phyloP scores from a whole-genome alignment of 2,113 vertebrate species.

The Typhlomys cinereus region DNA sequence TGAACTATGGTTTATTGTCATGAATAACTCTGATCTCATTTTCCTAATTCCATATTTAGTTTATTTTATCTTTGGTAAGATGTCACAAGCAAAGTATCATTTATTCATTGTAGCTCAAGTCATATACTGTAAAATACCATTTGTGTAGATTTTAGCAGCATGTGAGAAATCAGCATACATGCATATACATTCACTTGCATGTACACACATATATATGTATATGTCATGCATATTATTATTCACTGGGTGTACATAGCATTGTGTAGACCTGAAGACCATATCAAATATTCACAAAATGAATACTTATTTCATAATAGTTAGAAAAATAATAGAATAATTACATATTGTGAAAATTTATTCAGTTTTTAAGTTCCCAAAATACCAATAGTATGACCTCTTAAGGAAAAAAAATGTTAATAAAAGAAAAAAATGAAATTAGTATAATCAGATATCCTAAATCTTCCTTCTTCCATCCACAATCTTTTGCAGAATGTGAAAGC shows the following conservation, averaged over 20 bases:
- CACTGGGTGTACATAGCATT: background rate
- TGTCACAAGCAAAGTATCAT: background rate
- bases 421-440: conserved; percentile 4
- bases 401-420: background rate
- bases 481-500: conserved; percentile 52
- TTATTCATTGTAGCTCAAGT: background rate
- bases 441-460: conserved; percentile 44
- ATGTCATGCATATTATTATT: background rate
- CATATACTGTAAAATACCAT: background rate
- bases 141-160: background rate
- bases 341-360: background rate
- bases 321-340: background rate
- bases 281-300: conserved; percentile 46
- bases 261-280: background rate
- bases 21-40: background rate
- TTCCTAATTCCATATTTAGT: background rate
- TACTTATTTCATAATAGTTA: conserved; percentile 20
- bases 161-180: background rate
- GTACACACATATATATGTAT: background rate
- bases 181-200: background rate
- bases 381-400: background rate
- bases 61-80: conserved; percentile 28
- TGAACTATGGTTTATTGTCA: background rate
- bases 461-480: background rate
- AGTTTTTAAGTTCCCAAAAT: conserved; percentile 2